Conservation (phyloP, 2,113 vertebrate species). For the Aleadryas rufinucha region DNA sequence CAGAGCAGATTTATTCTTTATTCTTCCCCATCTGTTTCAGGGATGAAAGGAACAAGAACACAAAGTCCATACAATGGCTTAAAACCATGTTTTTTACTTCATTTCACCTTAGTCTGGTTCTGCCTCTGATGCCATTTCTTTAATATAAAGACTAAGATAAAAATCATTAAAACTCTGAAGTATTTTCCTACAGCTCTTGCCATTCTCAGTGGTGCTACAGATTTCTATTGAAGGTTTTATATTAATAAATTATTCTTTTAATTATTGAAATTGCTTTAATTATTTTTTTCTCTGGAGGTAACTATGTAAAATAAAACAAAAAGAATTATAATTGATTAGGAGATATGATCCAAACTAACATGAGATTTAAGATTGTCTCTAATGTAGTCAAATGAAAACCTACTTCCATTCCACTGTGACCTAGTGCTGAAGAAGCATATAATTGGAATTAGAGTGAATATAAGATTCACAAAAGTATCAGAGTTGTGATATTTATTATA, state of each 20-base stretch:
- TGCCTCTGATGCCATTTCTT: neutral
- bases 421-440: neutral
- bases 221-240: neutral
- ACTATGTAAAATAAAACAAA: neutral
- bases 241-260: slow-evolving; percentile 8
- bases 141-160: neutral
- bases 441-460: slow-evolving; percentile 9
- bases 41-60: neutral
- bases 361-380: slow-evolving; percentile 9
- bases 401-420: neutral
- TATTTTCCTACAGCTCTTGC: neutral
- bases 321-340: neutral
- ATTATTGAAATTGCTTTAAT: neutral
- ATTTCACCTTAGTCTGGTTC: neutral
- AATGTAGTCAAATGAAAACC: slow-evolving; percentile 2
- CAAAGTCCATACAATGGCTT: neutral
- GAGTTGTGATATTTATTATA: neutral
- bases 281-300: neutral
- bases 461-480: neutral
- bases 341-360: neutral
- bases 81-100: neutral
- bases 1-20: slow-evolving; percentile 20
- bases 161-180: neutral
- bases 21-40: neutral
- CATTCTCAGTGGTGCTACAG: neutral